Percentiles rank a stretch among this genome's conserved stretches.
Conservation (phyloP, 53 echinoderm and acorn worm genomes). For the Paelopatides confundens region DNA sequence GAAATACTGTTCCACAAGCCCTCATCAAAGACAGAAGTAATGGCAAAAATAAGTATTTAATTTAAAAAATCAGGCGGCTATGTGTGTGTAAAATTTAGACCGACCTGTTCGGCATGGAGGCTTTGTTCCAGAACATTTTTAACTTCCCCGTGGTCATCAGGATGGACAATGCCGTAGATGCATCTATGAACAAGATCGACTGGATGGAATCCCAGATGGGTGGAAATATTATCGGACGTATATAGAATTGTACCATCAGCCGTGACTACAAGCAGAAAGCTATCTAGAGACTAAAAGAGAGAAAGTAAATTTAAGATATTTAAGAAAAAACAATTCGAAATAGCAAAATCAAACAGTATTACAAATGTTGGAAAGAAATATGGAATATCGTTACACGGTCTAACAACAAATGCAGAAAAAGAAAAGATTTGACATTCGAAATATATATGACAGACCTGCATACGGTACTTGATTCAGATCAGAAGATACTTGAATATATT, state of each 20-base stretch:
- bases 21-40: too few species aligned
- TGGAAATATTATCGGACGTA: conserved; percentile 93
- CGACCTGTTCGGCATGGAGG: not conserved
- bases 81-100: too few species aligned
- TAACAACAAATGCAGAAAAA: too few species aligned
- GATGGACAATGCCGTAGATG: conserved; percentile 96
- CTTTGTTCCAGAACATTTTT: conserved; percentile 87
- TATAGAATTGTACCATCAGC: conserved; percentile 97
- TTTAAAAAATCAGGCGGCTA: too few species aligned
- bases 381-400: too few species aligned
- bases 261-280: conserved; percentile 90
- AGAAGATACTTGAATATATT: too few species aligned
- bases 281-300: conserved; percentile 79
- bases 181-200: conserved; percentile 98
- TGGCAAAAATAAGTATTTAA: too few species aligned
- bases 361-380: too few species aligned
- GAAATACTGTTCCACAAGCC: too few species aligned
- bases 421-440: too few species aligned
- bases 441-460: too few species aligned
- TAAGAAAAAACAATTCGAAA: not conserved
- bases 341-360: not conserved
- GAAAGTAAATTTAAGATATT: not conserved
- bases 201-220: conserved; percentile 91
- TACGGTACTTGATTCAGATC: too few species aligned
- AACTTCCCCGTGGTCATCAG: conserved; percentile 92